Conservation (phyloP, 2,888 invertebrate genomes). For the Scaptomyza reducta region DNA sequence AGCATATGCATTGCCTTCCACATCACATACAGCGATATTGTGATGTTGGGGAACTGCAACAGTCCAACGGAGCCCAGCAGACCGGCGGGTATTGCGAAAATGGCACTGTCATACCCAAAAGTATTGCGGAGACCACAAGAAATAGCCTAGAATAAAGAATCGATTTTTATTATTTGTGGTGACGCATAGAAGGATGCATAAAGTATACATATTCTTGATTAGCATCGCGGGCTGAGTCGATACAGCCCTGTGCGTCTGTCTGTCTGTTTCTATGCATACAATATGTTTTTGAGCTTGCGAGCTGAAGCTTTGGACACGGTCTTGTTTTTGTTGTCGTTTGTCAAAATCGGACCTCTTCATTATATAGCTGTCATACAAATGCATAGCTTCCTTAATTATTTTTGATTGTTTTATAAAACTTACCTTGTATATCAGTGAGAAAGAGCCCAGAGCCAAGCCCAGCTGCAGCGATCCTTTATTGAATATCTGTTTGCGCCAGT, state of each 20-base stretch:
- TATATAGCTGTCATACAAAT: too few species aligned
- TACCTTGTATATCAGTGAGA: conserved; percentile 88
- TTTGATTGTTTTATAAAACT: neutral
- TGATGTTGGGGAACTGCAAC: conserved; percentile 89
- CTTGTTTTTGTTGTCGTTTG: too few species aligned
- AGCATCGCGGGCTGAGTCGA: too few species aligned
- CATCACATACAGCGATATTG: conserved; percentile 90
- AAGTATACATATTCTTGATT: too few species aligned
- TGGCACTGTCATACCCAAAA: conserved; percentile 86
- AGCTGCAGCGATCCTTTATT: conserved; percentile 86
- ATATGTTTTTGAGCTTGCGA: too few species aligned
- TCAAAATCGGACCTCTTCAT: too few species aligned
- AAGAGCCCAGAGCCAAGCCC: conserved; percentile 88
- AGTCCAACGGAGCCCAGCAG: conserved; percentile 89
- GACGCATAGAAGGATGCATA: too few species aligned
- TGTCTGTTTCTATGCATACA: too few species aligned
- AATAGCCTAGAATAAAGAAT: conserved; percentile 84
- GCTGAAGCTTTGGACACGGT: too few species aligned
- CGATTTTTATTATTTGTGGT: too few species aligned
- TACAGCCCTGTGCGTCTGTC: too few species aligned
- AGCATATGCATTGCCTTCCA: conserved; percentile 91
- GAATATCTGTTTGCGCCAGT: conserved; percentile 85
- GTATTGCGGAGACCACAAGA: conserved; percentile 88
- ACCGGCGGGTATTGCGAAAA: conserved; percentile 88
- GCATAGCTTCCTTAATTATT: too few species aligned